Base-by-base conservation (phyloP, 1,140 invertebrate species). In the Drosophila repletoides region DNA sequence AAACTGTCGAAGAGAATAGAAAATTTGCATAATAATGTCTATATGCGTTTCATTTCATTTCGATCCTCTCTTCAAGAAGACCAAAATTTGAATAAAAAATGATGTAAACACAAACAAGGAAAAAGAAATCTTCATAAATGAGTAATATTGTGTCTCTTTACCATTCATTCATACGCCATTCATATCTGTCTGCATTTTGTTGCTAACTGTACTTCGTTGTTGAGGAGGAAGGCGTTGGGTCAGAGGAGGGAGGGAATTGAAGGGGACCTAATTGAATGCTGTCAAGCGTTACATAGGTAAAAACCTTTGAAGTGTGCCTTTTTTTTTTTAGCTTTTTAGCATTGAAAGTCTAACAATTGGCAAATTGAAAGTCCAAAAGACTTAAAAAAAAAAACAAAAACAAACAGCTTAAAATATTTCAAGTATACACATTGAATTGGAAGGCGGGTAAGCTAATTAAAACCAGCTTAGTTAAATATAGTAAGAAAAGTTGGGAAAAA, bases 21-120 rank as follows among this genome's bases (percentile, higher is more conserved):
- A 67, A 83, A 66, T 83, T 83, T 79, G 68, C 79, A 83, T 83
- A 74, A 83, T 83, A 83, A 84, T 84, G 40, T 41, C 49, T 36
- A 33, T 52, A 69, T 72, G 17, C 31, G 15, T 38, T 45, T 15
- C 2, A 15, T 29, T 12, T 49, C n/a, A n/a, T 10, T 26, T 26
- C 10, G 19, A 63, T 58, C 46, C 40, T 58, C 36, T 58, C 53
- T 33, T 56, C 65, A 81, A 72, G 53, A 72, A 83, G 76, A 61
- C 21, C 3, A 64, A n/a, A 61, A 70, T 81, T 76, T 76, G 19
- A 83, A 81, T 77, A 72, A 64, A 66, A 49, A 66, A 71, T 70
- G 38, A 70, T 74, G 79, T 84, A 83, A 83, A 84, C 65, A 76
- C 58, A 64, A 46, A 60, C 26, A 26, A n/a, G 29, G 31, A 58